Evolutionary conservation across 2,113 vertebrate species (phyloP), one percentile per base, ranked within the genome.

Genomic region (Nerophis lumbriciformis): DNA sequence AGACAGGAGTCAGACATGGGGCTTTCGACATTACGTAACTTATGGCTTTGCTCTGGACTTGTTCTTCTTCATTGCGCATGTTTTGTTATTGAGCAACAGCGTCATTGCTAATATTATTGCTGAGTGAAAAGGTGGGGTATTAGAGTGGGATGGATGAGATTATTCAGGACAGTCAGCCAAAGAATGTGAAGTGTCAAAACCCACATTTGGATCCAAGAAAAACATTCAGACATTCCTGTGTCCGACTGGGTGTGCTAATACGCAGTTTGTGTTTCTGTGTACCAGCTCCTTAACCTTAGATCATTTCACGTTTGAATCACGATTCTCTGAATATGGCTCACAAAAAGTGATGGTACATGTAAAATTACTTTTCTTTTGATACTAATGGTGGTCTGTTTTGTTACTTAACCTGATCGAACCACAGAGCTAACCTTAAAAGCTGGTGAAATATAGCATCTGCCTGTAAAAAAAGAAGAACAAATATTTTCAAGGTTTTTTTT

Each of bases 201-300:
- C 65, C 70, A 70, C 65, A 78, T 83, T 85, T 83, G 75, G 79
- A 81, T 73, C 65, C 73, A 78, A 75, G 66, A 83, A 84, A 77
- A 79, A 74, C 71, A 80, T 79, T 71, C 47, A 71, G 79, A 79
- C 83, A 79, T 88, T 83, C 79, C 68, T 80, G 76, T 59, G 74
- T 74, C 73, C 79, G 67, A 59, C 57, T 55, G 3, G 75, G 8
- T 68, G 61, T 76, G 67, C 60, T 47, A 19, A 56, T 15, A 48
- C 16, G 4, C 48, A 57, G 42, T 58, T 47, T 19, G 53, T 45
- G 14, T 45, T 15, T 2, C 55, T 47, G 61, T 73, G 44, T 45
- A 61, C 47, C 53, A 68, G 75, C 75, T 69, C 61, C 71, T 48
- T 63, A 44, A 48, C 50, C 53, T 53, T 28, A 28, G 65, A 16